These are phyloP conservation scores for Rousettus leschenaultii DNA, from an alignment of 2,113 vertebrate species.

Conservation along the genomic window DNA sequence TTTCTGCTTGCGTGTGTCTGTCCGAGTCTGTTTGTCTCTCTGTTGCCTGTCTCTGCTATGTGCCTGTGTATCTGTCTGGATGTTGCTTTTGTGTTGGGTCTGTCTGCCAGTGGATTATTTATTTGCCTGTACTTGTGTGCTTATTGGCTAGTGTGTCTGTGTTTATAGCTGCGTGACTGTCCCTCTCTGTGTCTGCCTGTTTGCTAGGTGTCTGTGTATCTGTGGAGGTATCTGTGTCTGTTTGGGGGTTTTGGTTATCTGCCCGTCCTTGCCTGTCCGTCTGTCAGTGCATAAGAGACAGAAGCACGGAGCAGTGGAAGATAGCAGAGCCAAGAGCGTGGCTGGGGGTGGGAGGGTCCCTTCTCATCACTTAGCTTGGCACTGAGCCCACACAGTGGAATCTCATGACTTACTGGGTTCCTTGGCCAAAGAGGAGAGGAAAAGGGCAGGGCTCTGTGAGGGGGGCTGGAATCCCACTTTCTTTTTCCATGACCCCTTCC, in stretches of 20 bases:
- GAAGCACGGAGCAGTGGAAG: not conserved
- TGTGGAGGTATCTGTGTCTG: not conserved
- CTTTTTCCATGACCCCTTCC: slow-evolving; percentile 19
- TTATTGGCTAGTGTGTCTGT: not conserved
- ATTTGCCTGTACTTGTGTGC: not conserved
- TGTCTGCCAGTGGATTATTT: not conserved
- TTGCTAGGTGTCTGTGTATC: not conserved
- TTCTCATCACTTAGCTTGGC: not conserved
- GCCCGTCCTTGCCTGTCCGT: not conserved
- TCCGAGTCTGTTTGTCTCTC: not conserved
- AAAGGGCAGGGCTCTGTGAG: slow-evolving; percentile 43
- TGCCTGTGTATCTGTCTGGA: not conserved
- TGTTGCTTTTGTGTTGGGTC: not conserved
- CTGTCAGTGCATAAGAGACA: not conserved
- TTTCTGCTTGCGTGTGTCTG: not conserved
- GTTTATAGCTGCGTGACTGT: not conserved
- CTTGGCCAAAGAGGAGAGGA: slow-evolving; percentile 55
- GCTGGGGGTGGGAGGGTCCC: not conserved
- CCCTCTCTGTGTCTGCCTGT: not conserved
- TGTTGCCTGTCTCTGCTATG: not conserved
- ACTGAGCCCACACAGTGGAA: not conserved
- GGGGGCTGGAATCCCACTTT: slow-evolving; percentile 52
- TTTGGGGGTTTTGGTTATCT: not conserved
- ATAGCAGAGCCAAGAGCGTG: not conserved
- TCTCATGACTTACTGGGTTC: slow-evolving; percentile 62